Conservation (phyloP, 2,888 invertebrate genomes). For the Cheilosia vulpina region DNA sequence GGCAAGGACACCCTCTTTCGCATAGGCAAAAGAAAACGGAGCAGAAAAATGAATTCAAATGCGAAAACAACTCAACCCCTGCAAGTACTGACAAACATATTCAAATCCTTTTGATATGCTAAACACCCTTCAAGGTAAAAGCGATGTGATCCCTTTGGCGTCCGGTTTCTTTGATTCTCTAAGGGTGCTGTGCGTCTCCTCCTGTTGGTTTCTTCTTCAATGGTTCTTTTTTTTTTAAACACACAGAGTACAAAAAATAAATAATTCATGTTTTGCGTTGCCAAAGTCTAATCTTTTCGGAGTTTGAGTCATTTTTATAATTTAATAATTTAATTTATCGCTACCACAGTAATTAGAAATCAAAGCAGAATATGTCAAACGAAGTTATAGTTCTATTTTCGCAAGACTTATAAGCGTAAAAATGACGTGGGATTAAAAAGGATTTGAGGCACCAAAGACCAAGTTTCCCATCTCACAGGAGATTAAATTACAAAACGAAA, state of each 20-base stretch:
- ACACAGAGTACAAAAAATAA: background rate
- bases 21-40: background rate
- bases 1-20: background rate
- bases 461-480: no score
- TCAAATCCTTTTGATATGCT: constrained; percentile 70
- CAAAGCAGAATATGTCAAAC: background rate
- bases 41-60: constrained; percentile 38
- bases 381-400: no score
- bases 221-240: background rate
- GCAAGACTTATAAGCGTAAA: no score
- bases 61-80: constrained; percentile 26
- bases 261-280: no score
- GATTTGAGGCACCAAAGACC: no score
- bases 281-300: no score
- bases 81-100: constrained; percentile 52
- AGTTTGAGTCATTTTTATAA: no score
- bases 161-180: constrained; percentile 43
- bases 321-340: background rate
- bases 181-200: background rate
- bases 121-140: constrained; percentile 39
- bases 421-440: no score
- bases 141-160: constrained; percentile 53
- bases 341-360: background rate
- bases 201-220: background rate
- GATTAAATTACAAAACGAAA: no score